phyloP scores from a whole-genome alignment of 2,888 invertebrate genomes.

The Leptinotarsa peninsularis region DNA sequence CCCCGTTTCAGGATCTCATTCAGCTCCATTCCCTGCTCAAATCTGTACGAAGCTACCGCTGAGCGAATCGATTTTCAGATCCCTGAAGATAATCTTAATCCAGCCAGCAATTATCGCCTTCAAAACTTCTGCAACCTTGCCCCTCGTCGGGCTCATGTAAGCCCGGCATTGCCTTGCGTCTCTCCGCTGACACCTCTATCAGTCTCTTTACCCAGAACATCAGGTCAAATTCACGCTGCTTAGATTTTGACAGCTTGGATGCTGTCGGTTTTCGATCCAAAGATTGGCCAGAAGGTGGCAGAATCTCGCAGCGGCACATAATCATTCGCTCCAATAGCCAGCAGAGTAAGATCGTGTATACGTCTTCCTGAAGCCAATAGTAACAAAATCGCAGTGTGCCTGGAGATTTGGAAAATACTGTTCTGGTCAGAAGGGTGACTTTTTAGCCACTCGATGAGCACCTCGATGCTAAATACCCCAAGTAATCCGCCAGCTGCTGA shows the following conservation, averaged over 20 bases:
- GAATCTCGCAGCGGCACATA: background rate
- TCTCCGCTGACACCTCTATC: background rate
- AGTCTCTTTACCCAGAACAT: background rate
- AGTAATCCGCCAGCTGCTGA: background rate
- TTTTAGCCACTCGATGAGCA: conserved; percentile 5
- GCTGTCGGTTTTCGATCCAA: background rate
- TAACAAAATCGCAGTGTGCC: background rate
- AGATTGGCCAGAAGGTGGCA: conserved; percentile 8
- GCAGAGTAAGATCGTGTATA: background rate
- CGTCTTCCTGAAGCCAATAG: background rate
- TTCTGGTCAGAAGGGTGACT: conserved; percentile 1
- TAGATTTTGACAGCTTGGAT: background rate
- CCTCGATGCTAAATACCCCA: background rate
- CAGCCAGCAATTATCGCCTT: conserved; percentile 29
- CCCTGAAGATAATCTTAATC: background rate
- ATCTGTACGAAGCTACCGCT: background rate
- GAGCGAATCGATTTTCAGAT: background rate
- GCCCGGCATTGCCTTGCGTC: background rate
- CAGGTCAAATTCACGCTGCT: background rate
- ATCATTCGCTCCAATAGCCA: background rate
- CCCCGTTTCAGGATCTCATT: conserved; percentile 28
- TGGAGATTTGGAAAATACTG: conserved; percentile 2
- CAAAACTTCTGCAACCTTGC: conserved; percentile 23
- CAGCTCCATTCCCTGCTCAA: background rate
- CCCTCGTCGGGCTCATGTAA: background rate